Percentiles rank a stretch among this genome's conserved stretches.
phyloP scores from a whole-genome alignment of 2,113 vertebrate genomes.

The Corynorhinus townsendii region DNA sequence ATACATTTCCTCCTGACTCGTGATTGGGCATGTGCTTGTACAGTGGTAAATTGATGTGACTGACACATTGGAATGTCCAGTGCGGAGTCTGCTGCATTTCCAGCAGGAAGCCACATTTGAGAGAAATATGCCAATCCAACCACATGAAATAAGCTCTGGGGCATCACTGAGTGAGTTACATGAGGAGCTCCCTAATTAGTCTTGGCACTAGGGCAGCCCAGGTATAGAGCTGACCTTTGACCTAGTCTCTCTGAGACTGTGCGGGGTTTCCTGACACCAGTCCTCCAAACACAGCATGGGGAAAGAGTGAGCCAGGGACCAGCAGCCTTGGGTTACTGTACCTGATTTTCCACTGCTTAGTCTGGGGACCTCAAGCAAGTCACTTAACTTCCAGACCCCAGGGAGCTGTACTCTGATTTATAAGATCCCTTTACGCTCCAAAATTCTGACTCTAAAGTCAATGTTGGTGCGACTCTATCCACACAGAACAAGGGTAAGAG shows the following conservation, averaged over 20 bases:
- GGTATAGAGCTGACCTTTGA: neutral
- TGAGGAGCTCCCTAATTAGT: neutral
- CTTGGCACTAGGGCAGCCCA: neutral
- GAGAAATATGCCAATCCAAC: too few relatives aligned
- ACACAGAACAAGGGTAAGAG: neutral
- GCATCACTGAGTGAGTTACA: too few relatives aligned
- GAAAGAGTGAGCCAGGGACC: neutral
- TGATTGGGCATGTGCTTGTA: too few relatives aligned
- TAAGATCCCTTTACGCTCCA: neutral
- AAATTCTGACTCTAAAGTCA: neutral
- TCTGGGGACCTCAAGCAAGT: neutral
- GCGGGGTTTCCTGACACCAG: neutral
- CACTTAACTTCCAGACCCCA: neutral
- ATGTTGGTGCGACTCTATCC: neutral
- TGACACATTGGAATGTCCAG: fast-evolving
- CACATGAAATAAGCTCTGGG: too few relatives aligned
- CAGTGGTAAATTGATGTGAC: neutral
- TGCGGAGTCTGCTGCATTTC: neutral
- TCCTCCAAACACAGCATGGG: neutral
- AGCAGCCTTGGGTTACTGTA: neutral
- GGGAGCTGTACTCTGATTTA: neutral
- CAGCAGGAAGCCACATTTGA: neutral
- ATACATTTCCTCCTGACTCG: neutral
- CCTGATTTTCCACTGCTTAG: neutral
- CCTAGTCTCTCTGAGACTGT: neutral